These are phyloP conservation scores for Chymomyza fuscimana DNA, from an alignment of 2,888 invertebrate species.

Conservation along the genomic window DNA sequence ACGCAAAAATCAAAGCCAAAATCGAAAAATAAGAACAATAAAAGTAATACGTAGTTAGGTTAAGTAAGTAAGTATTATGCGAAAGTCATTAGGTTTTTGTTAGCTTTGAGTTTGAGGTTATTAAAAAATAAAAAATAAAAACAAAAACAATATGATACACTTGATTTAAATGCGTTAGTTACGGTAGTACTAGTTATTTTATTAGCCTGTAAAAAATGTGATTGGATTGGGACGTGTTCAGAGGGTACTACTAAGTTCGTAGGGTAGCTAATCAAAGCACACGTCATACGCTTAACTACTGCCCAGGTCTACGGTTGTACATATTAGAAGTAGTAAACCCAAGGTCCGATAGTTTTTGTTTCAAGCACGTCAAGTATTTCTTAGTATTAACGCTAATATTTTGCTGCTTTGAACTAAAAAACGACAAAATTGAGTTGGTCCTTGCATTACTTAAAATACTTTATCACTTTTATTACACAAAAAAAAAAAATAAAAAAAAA, in stretches of 20 bases:
- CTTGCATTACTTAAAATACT: not conserved
- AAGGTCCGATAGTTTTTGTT: not conserved
- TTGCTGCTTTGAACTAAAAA: not conserved
- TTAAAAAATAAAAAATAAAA: slow-evolving; percentile 48
- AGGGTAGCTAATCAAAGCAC: not conserved
- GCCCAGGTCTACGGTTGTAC: not conserved
- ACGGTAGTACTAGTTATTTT: not conserved
- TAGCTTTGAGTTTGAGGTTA: slow-evolving; percentile 2
- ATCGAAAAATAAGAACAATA: slow-evolving; percentile 20
- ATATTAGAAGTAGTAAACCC: not conserved
- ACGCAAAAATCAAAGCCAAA: slow-evolving; percentile 30
- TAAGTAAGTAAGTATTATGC: slow-evolving; percentile 14
- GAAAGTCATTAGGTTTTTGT: not conserved
- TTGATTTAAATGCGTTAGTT: slow-evolving; percentile 22
- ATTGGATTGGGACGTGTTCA: not conserved
- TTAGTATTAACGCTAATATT: not conserved
- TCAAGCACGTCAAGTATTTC: not conserved
- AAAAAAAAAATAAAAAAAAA: not conserved
- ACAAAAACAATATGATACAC: slow-evolving; percentile 66
- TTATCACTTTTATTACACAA: not conserved
- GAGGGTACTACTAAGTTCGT: not conserved
- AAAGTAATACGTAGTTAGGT: slow-evolving; percentile 28
- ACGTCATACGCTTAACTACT: not conserved
- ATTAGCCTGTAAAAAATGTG: too few species aligned
- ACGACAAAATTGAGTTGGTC: not conserved